Evolutionary conservation across 2,888 invertebrate species (phyloP).

Genomic region (Axea sp.): DNA sequence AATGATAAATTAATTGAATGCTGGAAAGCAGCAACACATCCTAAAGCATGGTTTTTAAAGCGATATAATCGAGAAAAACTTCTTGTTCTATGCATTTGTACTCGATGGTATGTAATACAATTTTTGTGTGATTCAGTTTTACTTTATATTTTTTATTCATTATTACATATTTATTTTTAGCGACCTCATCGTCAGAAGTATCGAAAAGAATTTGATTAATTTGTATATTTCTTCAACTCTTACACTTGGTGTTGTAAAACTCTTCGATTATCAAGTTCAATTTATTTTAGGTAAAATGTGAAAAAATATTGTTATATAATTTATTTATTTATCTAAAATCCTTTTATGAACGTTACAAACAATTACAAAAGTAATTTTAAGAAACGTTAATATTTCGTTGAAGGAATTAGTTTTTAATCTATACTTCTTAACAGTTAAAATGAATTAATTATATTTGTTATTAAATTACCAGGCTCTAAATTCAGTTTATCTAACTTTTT

Average conservation of each 20-base stretch:
- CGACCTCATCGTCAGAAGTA: neutral
- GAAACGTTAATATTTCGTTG: too few relatives aligned
- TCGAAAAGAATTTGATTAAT: neutral
- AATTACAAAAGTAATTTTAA: too few relatives aligned
- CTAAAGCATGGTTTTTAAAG: constrained; percentile 1
- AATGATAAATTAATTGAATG: neutral
- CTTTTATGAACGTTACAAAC: too few relatives aligned
- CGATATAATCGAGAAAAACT: neutral
- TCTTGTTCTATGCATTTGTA: neutral
- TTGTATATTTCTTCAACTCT: constrained; percentile 2
- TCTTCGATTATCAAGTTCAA: neutral
- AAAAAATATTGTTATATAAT: too few relatives aligned
- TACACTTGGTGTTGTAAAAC: neutral
- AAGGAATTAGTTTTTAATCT: too few relatives aligned
- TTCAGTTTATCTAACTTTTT: too few relatives aligned
- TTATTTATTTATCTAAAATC: too few relatives aligned
- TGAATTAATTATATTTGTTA: too few relatives aligned
- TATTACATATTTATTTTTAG: neutral
- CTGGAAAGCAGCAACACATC: constrained; percentile 1
- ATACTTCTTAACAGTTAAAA: too few relatives aligned
- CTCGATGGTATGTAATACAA: neutral
- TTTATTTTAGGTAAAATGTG: neutral
- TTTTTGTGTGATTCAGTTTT: too few relatives aligned
- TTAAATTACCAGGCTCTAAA: too few relatives aligned
- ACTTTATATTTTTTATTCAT: neutral